Evolutionary conservation across 2,888 invertebrate genomes (phyloP).

Genomic region (Melikaiella ostensackeni): DNA sequence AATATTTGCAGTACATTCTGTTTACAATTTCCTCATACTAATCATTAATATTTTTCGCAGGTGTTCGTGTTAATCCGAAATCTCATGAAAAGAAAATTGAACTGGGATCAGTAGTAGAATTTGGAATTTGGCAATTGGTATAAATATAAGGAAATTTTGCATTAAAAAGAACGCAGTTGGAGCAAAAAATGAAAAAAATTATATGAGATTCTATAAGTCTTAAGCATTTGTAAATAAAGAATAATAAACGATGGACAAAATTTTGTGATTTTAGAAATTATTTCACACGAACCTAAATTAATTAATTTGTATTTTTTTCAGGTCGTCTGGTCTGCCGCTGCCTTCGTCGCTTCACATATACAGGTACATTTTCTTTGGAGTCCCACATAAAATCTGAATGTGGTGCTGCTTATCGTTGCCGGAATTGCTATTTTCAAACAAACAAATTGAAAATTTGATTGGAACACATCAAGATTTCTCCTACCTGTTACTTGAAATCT

Average conservation of each 20-base stretch:
- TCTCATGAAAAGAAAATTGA: not conserved
- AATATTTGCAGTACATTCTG: not conserved
- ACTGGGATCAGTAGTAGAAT: not conserved
- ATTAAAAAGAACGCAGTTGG: too few species aligned
- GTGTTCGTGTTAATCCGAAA: not conserved
- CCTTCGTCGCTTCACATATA: slow-evolving; percentile 61
- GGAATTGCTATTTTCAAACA: slow-evolving; percentile 54
- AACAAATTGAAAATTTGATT: slow-evolving; percentile 54
- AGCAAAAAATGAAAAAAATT: not conserved
- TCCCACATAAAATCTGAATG: slow-evolving; percentile 60
- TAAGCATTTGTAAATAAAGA: slow-evolving; percentile 8
- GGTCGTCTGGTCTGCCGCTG: slow-evolving; percentile 55
- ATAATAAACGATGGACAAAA: too few species aligned
- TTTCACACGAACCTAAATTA: not conserved
- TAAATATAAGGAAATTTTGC: too few species aligned
- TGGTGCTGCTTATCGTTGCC: slow-evolving; percentile 52
- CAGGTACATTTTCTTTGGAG: too few species aligned
- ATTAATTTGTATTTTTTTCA: slow-evolving; percentile 38
- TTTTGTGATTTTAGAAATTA: slow-evolving; percentile 18
- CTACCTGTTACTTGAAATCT: too few species aligned
- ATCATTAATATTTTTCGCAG: slow-evolving; percentile 20
- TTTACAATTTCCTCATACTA: slow-evolving; percentile 9
- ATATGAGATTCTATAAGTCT: too few species aligned
- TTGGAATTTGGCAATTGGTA: slow-evolving; percentile 6
- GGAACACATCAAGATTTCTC: too few species aligned